Base-by-base conservation (phyloP, 2,113 vertebrate genomes). In the Microcebus griseorufus region DNA sequence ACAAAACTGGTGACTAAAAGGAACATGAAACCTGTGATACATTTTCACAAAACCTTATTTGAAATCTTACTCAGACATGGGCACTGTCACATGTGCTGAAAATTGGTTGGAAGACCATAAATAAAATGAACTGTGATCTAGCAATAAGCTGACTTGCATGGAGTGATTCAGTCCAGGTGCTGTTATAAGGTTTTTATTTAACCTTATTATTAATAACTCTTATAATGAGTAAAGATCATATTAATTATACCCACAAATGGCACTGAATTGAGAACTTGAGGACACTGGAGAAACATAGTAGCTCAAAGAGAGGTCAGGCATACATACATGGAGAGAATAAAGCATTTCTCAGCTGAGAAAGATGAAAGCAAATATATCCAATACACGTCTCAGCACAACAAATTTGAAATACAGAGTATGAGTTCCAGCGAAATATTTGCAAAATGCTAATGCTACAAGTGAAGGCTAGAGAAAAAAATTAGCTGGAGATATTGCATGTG, bases 231-330 rank as follows among this genome's bases (percentile, higher is more conserved):
- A 90, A 96, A 94, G 45, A 84, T 95, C 81, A 29, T 87, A 32
- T 4, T 76, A 89, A 79, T 96, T 45, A 0, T 16, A 7, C 25
- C 95, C 20, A 67, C 7, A 64, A 64, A 48, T 58, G 2, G 48
- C 78, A 78, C 25, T 9, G 27, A 72, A 32, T 48, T 22, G 96
- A 73, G 78, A 97, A 88, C n/a, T 92, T 97, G 80, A 39, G 45
- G 51, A 70, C 55, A 75, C 37, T 34, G 82, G 60, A 93, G 70
- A 93, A 81, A 90, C 34, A 62, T 73, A 92, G 75, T 75, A 39
- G 42, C 84, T 48, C 83, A 94, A 86, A 94, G 76, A 90, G 60
- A 95, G 91, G 86, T 95, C 94, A 96, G 93, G 42, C 64, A 90
- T 58, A 64, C 84, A 42, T 0, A 64, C 84, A 48, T 0, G 0